Conservation (phyloP, 1,140 invertebrate species). For the Drosophila burlai region DNA sequence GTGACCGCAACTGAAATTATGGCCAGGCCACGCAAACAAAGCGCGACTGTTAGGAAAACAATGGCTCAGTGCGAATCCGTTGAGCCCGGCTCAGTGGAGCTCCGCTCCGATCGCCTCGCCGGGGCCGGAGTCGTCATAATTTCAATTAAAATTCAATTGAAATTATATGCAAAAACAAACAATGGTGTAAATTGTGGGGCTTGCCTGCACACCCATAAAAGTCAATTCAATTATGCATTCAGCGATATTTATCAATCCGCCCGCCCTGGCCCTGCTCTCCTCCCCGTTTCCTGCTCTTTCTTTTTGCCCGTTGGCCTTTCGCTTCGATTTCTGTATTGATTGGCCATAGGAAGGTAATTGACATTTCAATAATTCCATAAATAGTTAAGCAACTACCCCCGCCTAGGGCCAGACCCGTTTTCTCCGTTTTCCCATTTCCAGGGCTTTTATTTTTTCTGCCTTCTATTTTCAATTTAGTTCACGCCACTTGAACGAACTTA, state of each 20-base stretch:
- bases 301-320: slow-evolving; percentile 18
- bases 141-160: slow-evolving; percentile 82
- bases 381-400: slow-evolving; percentile 40
- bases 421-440: slow-evolving; percentile 4
- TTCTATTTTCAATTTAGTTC: slow-evolving; percentile 57
- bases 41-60: slow-evolving; percentile 43
- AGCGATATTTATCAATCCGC: slow-evolving; percentile 49
- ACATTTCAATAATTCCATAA: slow-evolving; percentile 64
- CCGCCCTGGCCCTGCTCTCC: neutral
- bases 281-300: neutral
- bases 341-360: slow-evolving; percentile 50
- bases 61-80: slow-evolving; percentile 52
- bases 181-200: slow-evolving; percentile 65
- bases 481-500: slow-evolving; percentile 66
- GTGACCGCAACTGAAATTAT: slow-evolving; percentile 36
- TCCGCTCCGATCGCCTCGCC: neutral
- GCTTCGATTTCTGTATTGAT: slow-evolving; percentile 51
- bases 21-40: slow-evolving; percentile 54
- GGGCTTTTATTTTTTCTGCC: slow-evolving; percentile 10
- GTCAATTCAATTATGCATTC: slow-evolving; percentile 59
- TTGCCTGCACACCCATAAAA: slow-evolving; percentile 44
- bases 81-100: slow-evolving; percentile 21
- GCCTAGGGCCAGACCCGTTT: slow-evolving; percentile 4
- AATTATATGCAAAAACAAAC: slow-evolving; percentile 77
- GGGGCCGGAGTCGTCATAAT: slow-evolving; percentile 54